Percentiles rank a stretch among this genome's conserved stretches.
Conservation (phyloP, 2,888 invertebrate species). For the Smittia sp. region DNA sequence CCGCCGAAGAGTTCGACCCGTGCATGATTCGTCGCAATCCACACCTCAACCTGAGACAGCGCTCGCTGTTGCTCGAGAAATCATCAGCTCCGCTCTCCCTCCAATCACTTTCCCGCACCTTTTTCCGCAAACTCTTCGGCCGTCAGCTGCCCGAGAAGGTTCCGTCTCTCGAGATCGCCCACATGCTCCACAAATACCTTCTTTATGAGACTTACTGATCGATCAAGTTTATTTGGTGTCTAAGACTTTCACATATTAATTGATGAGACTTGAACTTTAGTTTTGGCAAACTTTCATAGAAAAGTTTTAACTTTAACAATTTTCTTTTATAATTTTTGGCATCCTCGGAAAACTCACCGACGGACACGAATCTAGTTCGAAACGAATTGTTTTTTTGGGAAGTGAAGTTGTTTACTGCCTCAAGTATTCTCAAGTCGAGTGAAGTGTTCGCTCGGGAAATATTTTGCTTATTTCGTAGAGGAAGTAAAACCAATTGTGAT, state of each 20-base stretch:
- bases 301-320: not conserved
- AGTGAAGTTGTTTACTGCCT: not conserved
- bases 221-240: not conserved
- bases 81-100: constrained; percentile 67
- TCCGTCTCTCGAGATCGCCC: constrained; percentile 43
- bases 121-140: constrained; percentile 43
- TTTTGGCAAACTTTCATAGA: constrained; percentile 14
- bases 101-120: constrained; percentile 56
- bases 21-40: constrained; percentile 75
- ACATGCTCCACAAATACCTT: constrained; percentile 43
- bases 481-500: not conserved
- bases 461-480: not conserved
- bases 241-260: not conserved
- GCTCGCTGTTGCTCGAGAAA: constrained; percentile 62
- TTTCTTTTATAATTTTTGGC: constrained; percentile 8
- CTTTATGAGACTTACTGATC: constrained; percentile 43
- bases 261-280: constrained; percentile 14
- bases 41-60: constrained; percentile 64
- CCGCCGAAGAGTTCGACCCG: constrained; percentile 73
- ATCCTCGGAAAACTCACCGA: not conserved
- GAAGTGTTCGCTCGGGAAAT: not conserved
- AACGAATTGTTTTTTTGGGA: not conserved
- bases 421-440: not conserved
- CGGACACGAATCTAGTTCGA: not conserved
- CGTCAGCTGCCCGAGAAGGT: constrained; percentile 43